These are phyloP conservation scores for Notodonta dromedarius DNA, from an alignment of 2,888 invertebrate genomes.

Conservation along the genomic window DNA sequence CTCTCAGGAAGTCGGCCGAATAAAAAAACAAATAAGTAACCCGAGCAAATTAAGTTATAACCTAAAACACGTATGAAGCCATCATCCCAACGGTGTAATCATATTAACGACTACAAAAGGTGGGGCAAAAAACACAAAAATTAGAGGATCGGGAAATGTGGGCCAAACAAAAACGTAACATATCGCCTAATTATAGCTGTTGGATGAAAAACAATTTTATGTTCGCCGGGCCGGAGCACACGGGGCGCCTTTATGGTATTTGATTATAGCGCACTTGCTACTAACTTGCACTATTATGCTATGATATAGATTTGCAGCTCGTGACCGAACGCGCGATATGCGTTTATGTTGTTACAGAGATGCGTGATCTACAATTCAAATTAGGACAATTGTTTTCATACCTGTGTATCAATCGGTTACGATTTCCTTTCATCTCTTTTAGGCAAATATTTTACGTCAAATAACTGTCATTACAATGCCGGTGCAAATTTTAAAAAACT, in stretches of 20 bases:
- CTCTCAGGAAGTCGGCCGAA: constrained; percentile 80
- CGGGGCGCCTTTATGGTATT: constrained; percentile 58
- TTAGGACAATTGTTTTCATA: constrained; percentile 17
- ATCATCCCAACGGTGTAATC: constrained; percentile 84
- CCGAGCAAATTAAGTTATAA: constrained; percentile 84
- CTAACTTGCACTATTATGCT: constrained; percentile 36
- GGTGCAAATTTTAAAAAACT: constrained; percentile 6
- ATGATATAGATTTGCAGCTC: constrained; percentile 40
- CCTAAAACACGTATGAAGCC: constrained; percentile 84
- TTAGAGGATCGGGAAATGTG: constrained; percentile 84
- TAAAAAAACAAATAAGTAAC: constrained; percentile 82
- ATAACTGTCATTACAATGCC: too few relatives aligned
- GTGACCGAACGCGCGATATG: constrained; percentile 29
- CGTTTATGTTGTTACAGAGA: constrained; percentile 28
- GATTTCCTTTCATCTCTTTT: neutral
- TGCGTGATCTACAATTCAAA: constrained; percentile 23
- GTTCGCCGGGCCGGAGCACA: constrained; percentile 67
- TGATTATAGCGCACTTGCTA: constrained; percentile 50
- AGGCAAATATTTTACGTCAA: too few relatives aligned
- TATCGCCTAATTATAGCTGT: constrained; percentile 83
- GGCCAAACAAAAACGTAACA: constrained; percentile 84
- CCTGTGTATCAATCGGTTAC: neutral
- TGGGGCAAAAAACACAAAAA: constrained; percentile 82
- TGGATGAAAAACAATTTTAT: constrained; percentile 82
- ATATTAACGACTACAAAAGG: constrained; percentile 85